Evolutionary conservation across 2,888 invertebrate species (phyloP).

Genomic region (Chloroclysta siterata): DNA sequence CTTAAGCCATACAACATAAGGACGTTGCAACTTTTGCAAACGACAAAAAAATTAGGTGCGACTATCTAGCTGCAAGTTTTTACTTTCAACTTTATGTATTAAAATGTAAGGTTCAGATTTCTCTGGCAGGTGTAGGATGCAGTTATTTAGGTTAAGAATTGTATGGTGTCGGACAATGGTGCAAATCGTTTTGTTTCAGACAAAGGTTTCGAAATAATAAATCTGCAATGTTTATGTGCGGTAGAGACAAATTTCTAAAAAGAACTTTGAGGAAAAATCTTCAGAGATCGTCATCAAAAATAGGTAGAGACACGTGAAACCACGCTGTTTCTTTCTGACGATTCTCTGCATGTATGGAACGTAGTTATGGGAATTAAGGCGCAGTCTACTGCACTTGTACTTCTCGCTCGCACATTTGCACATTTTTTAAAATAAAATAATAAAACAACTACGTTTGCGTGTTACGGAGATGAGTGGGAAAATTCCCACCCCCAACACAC

Average conservation of each 20-base stretch:
- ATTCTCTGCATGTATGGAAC: no score
- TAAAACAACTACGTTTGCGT: no score
- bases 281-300: no score
- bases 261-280: not conserved
- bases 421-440: no score
- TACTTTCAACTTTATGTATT: constrained; percentile 33
- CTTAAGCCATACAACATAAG: constrained; percentile 32
- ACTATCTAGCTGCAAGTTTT: not conserved
- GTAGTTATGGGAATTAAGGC: no score
- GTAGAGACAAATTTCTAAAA: constrained; percentile 27
- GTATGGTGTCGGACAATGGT: constrained; percentile 58
- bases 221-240: constrained; percentile 36
- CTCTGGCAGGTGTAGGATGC: constrained; percentile 26
- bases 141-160: constrained; percentile 54
- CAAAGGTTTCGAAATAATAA: constrained; percentile 41
- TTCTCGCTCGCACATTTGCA: no score
- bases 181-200: constrained; percentile 46
- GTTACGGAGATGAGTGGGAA: no score
- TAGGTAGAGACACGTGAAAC: no score
- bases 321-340: no score
- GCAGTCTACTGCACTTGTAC: no score
- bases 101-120: constrained; percentile 25
- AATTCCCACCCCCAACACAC: no score
- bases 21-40: constrained; percentile 25
- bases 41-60: constrained; percentile 15